Evolutionary conservation across 2,888 invertebrate species (phyloP).

Genomic region (Leptura quadrifasciata): DNA sequence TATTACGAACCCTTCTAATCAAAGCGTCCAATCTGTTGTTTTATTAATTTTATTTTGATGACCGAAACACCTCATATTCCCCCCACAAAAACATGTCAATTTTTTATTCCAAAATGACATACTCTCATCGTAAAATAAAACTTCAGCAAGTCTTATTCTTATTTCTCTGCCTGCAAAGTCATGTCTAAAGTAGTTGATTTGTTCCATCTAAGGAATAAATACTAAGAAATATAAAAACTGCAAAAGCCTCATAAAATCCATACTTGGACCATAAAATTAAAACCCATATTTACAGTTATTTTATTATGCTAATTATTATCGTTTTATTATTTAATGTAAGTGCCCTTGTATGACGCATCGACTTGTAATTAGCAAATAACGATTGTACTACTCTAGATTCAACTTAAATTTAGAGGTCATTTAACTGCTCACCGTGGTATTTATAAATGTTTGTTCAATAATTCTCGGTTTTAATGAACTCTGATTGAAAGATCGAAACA

Average conservation of each 20-base stretch:
- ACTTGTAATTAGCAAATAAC: neutral
- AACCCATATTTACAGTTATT: neutral
- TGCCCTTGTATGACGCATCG: neutral
- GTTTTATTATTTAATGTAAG: neutral
- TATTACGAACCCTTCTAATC: too few relatives aligned
- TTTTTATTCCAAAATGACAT: too few relatives aligned
- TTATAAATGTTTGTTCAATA: neutral
- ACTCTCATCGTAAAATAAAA: too few relatives aligned
- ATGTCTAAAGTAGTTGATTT: too few relatives aligned
- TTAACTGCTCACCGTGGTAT: neutral
- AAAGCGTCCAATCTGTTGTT: too few relatives aligned
- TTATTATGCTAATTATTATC: neutral
- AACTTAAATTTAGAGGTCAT: neutral
- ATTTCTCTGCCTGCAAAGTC: too few relatives aligned
- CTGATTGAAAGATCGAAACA: neutral
- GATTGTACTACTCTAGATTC: neutral
- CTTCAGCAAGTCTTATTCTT: too few relatives aligned
- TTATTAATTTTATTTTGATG: too few relatives aligned
- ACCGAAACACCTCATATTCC: too few relatives aligned
- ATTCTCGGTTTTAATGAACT: neutral
- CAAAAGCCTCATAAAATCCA: neutral
- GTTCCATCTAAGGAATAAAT: too few relatives aligned
- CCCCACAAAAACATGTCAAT: too few relatives aligned
- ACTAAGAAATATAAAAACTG: too few relatives aligned
- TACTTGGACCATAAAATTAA: neutral